Conservation (phyloP, 2,113 vertebrate species). For the Myxocyprinus asiaticus region DNA sequence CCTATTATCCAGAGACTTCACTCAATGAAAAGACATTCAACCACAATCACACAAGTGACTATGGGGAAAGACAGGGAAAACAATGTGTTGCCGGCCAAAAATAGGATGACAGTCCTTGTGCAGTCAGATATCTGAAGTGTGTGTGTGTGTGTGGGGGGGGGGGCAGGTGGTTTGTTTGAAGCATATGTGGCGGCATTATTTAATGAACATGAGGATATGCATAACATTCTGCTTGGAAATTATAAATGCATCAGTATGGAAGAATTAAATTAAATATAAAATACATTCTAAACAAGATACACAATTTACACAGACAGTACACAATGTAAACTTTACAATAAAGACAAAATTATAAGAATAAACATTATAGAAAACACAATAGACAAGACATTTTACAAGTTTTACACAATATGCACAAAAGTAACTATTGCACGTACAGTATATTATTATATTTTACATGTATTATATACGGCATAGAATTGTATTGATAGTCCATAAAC, state of each 20-base stretch:
- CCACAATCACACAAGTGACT: constrained; percentile 28
- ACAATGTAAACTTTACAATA: background rate
- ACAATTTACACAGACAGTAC: too few species aligned
- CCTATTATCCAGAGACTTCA: constrained; percentile 38
- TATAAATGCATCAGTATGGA: background rate
- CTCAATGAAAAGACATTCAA: constrained; percentile 37
- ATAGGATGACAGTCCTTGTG: constrained; percentile 33
- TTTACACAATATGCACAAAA: too few species aligned
- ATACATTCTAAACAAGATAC: too few species aligned
- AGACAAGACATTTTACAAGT: too few species aligned
- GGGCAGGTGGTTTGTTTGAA: too few species aligned
- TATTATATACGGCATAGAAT: too few species aligned
- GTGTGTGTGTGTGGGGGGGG: too few species aligned
- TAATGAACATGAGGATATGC: constrained; percentile 11
- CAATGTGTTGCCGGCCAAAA: constrained; percentile 1
- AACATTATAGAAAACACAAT: too few species aligned
- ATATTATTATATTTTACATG: too few species aligned
- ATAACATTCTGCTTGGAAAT: background rate
- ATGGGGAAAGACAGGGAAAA: constrained; percentile 28
- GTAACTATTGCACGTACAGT: too few species aligned
- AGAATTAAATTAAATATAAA: too few species aligned
- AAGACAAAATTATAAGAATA: too few species aligned
- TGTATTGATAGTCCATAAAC: background rate
- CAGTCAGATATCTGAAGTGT: constrained; percentile 24
- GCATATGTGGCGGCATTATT: background rate